Conservation (phyloP, 2,888 invertebrate species). For the Patella depressa region DNA sequence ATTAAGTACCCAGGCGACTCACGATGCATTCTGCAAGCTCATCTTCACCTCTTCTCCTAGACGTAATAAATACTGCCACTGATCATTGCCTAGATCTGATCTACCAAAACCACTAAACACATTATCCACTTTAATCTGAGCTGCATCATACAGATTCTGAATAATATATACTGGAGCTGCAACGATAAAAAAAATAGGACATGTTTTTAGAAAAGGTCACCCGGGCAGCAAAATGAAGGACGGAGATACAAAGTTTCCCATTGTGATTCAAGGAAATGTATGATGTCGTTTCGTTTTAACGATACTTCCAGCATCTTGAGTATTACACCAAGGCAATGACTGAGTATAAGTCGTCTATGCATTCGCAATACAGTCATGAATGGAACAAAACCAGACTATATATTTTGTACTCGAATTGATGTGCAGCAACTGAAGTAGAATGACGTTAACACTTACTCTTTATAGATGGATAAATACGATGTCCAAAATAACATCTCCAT, state of each 20-base stretch:
- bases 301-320: no score
- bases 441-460: constrained; percentile 76
- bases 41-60: constrained; percentile 88
- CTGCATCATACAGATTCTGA: constrained; percentile 95
- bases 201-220: no score
- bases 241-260: no score
- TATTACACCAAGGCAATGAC: no score
- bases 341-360: no score
- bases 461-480: constrained; percentile 87
- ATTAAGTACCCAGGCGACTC: constrained; percentile 58
- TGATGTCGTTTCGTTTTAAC: no score
- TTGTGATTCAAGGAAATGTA: no score
- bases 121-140: constrained; percentile 93
- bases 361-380: background rate
- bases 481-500: constrained; percentile 94
- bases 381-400: background rate
- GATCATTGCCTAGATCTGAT: constrained; percentile 87
- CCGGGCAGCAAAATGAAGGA: no score
- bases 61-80: constrained; percentile 94
- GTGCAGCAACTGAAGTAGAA: background rate
- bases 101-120: constrained; percentile 73
- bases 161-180: constrained; percentile 91
- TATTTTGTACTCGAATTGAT: background rate
- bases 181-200: constrained; percentile 14
- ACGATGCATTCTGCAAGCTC: constrained; percentile 86